Evolutionary conservation across 37 sponge, comb jelly and placozoan species (phyloP), one percentile per base, ranked within the genome.

Genomic region (Eunapius fragilis): DNA sequence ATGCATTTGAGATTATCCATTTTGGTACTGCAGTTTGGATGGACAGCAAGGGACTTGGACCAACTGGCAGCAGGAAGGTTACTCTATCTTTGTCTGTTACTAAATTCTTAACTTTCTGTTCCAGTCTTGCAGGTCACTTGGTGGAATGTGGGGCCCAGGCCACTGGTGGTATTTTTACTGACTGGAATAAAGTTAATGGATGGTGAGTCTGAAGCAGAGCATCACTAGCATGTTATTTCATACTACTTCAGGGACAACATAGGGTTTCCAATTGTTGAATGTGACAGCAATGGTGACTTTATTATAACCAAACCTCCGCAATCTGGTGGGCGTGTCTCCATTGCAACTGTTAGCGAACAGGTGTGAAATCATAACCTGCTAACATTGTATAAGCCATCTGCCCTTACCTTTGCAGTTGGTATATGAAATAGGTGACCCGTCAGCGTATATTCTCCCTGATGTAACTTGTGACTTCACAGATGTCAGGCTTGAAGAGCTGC

Each of bases 81-180:
- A 68, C 37, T 58, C 33, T 34, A 2, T 27, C 81, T 31, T 33
- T 67, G 27, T 33, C 69, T 68, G 71, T 28, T 3, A 28, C 35
- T 31, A 13, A 2, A 17, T 25, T 36, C 26, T 11, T 12, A n/a
- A 7, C 47, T 41, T 25, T 77, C 0, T 3, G 0, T 9, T 90
- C 31, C 67, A 97, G 98, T 70, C 90, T 98, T 24, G 99, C 99
- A 33, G 99, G 99, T 37, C 99, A 98, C 73, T 49, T 98, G 48
- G 80, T 98, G 27, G 99, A 98, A 80, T 98, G 99, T 93, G 99
- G 99, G 37, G 99, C 99, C 19, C 99, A 98, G 80, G 82, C 84
- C 14, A 98, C 97, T 70, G 99, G 99, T 70, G 99, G 99, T 0
- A 93, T 97, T 58, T 96, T 93, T 77, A 98, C 99, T 87, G 99